Evolutionary conservation across 2,888 invertebrate genomes (phyloP).

Genomic region (Melanostoma scalare): DNA sequence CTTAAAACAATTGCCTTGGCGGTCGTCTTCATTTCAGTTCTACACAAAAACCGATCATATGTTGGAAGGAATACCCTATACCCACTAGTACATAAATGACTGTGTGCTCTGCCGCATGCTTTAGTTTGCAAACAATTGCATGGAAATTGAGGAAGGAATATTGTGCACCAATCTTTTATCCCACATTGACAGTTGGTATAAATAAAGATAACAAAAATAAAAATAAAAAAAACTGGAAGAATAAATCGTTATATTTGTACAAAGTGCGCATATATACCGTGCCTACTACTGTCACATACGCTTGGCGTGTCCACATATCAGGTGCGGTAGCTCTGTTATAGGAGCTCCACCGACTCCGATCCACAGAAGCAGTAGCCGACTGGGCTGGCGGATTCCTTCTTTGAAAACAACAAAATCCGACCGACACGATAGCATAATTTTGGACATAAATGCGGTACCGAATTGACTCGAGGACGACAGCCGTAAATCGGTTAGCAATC

Average conservation of each 20-base stretch:
- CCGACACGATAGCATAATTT: slow-evolving; percentile 68
- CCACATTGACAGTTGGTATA: slow-evolving; percentile 66
- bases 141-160: slow-evolving; percentile 70
- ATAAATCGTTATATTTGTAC: slow-evolving; percentile 41
- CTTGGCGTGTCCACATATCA: slow-evolving; percentile 62
- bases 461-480: slow-evolving; percentile 69
- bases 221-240: neutral
- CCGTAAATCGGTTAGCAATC: slow-evolving; percentile 67
- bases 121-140: slow-evolving; percentile 51
- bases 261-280: slow-evolving; percentile 8
- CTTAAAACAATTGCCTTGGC: slow-evolving; percentile 29
- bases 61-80: too few relatives aligned
- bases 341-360: slow-evolving; percentile 28
- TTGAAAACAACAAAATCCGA: slow-evolving; percentile 56
- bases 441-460: slow-evolving; percentile 71
- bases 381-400: slow-evolving; percentile 33
- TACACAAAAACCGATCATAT: slow-evolving; percentile 1
- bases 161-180: slow-evolving; percentile 65
- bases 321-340: slow-evolving; percentile 31
- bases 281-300: slow-evolving; percentile 36
- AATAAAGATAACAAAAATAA: slow-evolving; percentile 35
- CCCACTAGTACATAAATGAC: too few relatives aligned
- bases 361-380: neutral
- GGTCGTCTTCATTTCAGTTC: slow-evolving; percentile 22
- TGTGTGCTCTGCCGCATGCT: neutral